Evolutionary conservation across 2,888 invertebrate species (phyloP).

Genomic region (Andrena fulva): DNA sequence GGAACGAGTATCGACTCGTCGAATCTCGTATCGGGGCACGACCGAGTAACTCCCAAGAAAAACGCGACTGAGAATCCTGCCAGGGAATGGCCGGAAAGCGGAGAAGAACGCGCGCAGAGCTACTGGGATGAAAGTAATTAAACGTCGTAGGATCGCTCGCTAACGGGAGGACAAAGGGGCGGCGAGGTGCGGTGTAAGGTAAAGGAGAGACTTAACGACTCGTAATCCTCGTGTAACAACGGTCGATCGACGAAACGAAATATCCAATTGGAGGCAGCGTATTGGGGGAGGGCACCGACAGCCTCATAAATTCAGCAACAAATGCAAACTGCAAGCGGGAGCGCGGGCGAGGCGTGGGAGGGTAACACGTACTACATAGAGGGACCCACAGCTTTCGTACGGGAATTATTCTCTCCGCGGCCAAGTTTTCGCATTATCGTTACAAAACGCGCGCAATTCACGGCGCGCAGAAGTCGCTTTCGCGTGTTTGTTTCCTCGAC

Average conservation of each 20-base stretch:
- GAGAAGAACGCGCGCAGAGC: neutral
- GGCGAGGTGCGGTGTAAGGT: neutral
- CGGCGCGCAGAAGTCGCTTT: constrained; percentile 26
- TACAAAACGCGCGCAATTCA: constrained; percentile 57
- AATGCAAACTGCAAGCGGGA: constrained; percentile 55
- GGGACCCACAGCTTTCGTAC: constrained; percentile 4
- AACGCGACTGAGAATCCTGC: neutral
- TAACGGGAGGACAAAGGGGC: neutral
- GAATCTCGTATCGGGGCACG: constrained; percentile 9
- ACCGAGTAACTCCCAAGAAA: constrained; percentile 10
- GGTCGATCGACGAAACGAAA: constrained; percentile 56
- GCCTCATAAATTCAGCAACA: constrained; percentile 59
- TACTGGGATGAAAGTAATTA: constrained; percentile 42
- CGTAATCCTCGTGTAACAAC: constrained; percentile 13
- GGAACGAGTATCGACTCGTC: constrained; percentile 39
- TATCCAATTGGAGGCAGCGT: constrained; percentile 42
- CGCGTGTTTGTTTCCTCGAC: constrained; percentile 45
- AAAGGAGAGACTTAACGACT: constrained; percentile 21
- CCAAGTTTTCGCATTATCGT: constrained; percentile 71
- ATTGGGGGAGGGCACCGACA: constrained; percentile 24
- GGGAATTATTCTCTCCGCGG: constrained; percentile 50
- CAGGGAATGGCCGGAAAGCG: constrained; percentile 2
- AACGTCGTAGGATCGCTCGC: constrained; percentile 8
- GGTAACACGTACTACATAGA: constrained; percentile 34
- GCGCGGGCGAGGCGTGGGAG: constrained; percentile 5